These are phyloP conservation scores for Oceanodroma tethys DNA, from an alignment of 2,113 vertebrate genomes.

Conservation along the genomic window DNA sequence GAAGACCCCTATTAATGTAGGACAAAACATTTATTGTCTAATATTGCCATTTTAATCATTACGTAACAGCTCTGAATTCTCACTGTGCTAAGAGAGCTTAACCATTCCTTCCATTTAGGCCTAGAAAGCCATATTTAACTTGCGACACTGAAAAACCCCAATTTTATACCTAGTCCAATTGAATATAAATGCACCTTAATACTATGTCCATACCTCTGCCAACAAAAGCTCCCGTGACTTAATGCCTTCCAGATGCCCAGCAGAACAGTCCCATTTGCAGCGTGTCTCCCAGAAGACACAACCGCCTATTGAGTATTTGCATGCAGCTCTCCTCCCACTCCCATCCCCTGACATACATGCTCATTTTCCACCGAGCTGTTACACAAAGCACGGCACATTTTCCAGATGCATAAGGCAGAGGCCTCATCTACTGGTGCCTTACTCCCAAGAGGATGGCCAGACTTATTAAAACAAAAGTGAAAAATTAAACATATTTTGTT, in stretches of 20 bases:
- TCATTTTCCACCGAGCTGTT: not conserved
- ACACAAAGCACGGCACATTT: not conserved
- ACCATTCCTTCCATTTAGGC: not conserved
- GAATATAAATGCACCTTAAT: not conserved
- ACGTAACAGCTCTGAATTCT: not conserved
- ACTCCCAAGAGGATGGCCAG: not conserved
- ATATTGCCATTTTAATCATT: not conserved
- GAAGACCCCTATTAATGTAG: not conserved
- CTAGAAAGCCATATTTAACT: not conserved
- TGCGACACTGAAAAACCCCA: not conserved
- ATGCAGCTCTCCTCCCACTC: conserved; percentile 10
- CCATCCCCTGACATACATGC: not conserved
- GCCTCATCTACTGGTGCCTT: not conserved
- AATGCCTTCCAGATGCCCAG: not conserved
- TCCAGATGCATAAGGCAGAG: not conserved
- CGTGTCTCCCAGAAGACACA: not conserved
- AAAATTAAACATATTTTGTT: not conserved
- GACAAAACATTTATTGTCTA: not conserved
- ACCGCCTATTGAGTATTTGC: not conserved
- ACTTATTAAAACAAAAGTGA: not conserved
- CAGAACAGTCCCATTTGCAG: not conserved
- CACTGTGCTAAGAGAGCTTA: not conserved
- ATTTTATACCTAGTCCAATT: not conserved
- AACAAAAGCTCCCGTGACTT: not conserved
- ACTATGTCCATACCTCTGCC: not conserved